Evolutionary conservation across 30 jellyfish, hydroid and myxozoan genomes (phyloP).

Genomic region (Catostylus mosaicus): DNA sequence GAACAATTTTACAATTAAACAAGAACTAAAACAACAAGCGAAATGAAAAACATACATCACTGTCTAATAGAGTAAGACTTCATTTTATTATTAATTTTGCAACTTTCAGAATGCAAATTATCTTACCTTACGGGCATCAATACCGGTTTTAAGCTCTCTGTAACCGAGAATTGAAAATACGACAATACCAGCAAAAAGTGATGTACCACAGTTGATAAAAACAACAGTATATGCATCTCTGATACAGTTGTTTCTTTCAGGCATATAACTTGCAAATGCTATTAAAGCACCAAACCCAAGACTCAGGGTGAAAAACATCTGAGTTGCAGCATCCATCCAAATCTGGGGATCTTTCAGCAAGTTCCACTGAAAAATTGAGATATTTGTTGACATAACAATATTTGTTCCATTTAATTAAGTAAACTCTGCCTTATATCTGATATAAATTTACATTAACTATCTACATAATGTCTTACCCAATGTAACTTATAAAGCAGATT

Average conservation of each 20-base stretch:
- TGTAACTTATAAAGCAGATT: no score
- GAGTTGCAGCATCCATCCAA: slow-evolving; percentile 99
- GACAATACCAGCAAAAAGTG: slow-evolving; percentile 93
- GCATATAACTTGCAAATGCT: slow-evolving; percentile 97
- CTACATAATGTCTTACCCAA: no score
- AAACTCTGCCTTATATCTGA: no score
- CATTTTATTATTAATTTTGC: no score
- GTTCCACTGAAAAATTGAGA: slow-evolving; percentile 38
- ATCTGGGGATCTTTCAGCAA: slow-evolving; percentile 81
- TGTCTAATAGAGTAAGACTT: no score
- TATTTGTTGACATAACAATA: no score
- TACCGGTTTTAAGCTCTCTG: slow-evolving; percentile 74
- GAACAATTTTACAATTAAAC: background rate
- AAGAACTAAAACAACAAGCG: background rate
- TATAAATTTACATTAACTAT: no score
- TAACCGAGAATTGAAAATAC: slow-evolving; percentile 94
- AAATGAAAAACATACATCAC: background rate
- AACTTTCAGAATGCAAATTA: no score
- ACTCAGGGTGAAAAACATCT: slow-evolving; percentile 94
- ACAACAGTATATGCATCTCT: slow-evolving; percentile 92
- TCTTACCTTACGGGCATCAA: slow-evolving; percentile 87
- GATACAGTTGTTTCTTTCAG: slow-evolving; percentile 85
- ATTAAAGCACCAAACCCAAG: slow-evolving; percentile 97
- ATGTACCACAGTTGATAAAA: slow-evolving; percentile 83
- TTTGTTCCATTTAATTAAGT: no score